phyloP scores from a whole-genome alignment of 2,113 vertebrate genomes.

The Danio rerio region DNA sequence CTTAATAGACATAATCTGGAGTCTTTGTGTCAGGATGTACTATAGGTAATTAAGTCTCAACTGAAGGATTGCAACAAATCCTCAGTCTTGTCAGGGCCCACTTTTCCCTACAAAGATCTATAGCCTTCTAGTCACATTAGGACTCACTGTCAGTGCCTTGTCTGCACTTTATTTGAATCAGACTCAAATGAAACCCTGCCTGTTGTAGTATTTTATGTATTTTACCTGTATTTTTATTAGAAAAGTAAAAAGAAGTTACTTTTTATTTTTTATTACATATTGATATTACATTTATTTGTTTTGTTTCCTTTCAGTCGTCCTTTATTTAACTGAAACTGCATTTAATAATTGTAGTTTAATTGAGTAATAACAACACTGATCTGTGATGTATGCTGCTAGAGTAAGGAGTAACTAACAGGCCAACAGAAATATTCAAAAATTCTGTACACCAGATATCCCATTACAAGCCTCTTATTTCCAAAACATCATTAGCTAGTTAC shows the following conservation, averaged over 20 bases:
- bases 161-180: slow-evolving; percentile 36
- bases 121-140: slow-evolving; percentile 17
- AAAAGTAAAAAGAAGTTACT: too few species aligned
- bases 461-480: too few species aligned
- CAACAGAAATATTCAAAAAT: too few species aligned
- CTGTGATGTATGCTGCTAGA: neutral
- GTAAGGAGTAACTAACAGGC: too few species aligned
- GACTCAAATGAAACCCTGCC: slow-evolving; percentile 3
- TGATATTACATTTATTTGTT: too few species aligned
- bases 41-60: slow-evolving; percentile 42
- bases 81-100: slow-evolving; percentile 26
- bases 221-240: too few species aligned
- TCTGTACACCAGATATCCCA: too few species aligned
- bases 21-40: slow-evolving; percentile 13
- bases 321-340: neutral
- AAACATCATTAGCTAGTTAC: too few species aligned
- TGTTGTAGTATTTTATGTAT: neutral
- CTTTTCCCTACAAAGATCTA: slow-evolving; percentile 41
- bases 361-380: slow-evolving; percentile 3
- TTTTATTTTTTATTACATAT: too few species aligned
- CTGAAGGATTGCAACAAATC: slow-evolving; percentile 25
- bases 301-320: too few species aligned
- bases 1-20: slow-evolving; percentile 38
- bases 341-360: neutral
- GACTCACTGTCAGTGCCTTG: slow-evolving; percentile 24